Conservation (phyloP, 2,888 invertebrate genomes). For the Emmelina monodactyla region DNA sequence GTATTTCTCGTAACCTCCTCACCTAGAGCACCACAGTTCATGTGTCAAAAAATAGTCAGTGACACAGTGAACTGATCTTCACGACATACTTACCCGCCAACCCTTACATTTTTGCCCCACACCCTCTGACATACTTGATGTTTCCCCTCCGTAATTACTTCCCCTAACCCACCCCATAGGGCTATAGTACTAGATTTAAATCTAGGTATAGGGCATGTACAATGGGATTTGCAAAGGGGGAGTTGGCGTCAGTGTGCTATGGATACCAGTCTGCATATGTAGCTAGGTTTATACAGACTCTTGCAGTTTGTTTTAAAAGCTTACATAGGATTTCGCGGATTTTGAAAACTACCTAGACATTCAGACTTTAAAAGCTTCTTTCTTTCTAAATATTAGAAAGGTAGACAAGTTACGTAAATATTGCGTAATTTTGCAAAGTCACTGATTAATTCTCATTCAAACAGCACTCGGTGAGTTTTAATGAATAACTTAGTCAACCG, state of each 20-base stretch:
- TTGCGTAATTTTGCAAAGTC: no score
- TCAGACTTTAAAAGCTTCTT: no score
- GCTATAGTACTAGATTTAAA: conserved; percentile 38
- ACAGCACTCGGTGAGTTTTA: no score
- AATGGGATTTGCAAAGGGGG: conserved; percentile 54
- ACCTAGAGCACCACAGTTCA: conserved; percentile 10
- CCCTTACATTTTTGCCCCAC: conserved; percentile 60
- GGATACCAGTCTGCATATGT: not conserved
- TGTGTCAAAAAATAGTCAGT: conserved; percentile 49
- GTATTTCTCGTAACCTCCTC: no score
- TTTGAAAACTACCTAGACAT: no score
- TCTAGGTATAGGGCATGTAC: conserved; percentile 43
- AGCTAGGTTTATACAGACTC: no score
- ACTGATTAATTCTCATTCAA: no score
- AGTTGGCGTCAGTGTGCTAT: conserved; percentile 29
- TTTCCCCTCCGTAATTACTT: conserved; percentile 55
- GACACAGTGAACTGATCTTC: conserved; percentile 63
- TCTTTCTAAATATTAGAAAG: no score
- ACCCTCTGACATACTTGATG: conserved; percentile 62
- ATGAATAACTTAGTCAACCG: conserved; percentile 54
- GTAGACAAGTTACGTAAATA: no score
- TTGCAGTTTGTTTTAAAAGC: no score
- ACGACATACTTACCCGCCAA: conserved; percentile 57
- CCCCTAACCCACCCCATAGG: no score
- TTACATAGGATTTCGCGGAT: no score